Evolutionary conservation across 2,888 invertebrate genomes (phyloP), one percentile per base, ranked within the genome.

Genomic region (Agriopis aurantiaria): DNA sequence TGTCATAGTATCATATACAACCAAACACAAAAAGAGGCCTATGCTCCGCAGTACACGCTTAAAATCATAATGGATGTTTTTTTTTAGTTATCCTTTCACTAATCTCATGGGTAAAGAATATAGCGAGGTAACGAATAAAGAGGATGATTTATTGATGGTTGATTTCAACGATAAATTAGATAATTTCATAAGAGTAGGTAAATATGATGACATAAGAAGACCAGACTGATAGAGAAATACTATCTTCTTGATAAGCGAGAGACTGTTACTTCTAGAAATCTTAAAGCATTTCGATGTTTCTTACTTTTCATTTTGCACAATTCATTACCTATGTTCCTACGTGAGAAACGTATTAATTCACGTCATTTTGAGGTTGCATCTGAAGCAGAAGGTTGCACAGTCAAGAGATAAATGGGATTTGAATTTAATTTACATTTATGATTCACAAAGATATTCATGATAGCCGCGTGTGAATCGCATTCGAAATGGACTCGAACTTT

Each of bases 401-500:
- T 48, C 49, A 6, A 40, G 7, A 64, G 55, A 51, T 65, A 51
- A 69, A 61, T 61, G 61, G 45, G 56, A 61, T 62, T 65, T 62
- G 62, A 70, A 52, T 62, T 46, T 17, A 45, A 70, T 62, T 65
- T 65, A 17, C 65, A 65, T 70, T 61, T 65, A 58, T 62, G 62
- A 62, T 57, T 62, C 53, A 58, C 52, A 33, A 58, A 53, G 43
- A 48, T 65, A 62, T 53, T 69, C 53, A 62, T 56, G 55, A 51
- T 57, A 52, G 41, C 48, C 43, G 46, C 60, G 57, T 48, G 58
- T 12, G 48, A 62, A 62, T 58, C 14, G 52, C 60, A 69, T 56
- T 69, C n/a, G 43, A 41, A 43, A 55, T 65, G 11, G 9, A 10
- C 11, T 64, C 11, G 1, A 56, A 11, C 51, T 10, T 57, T 51